Percentiles rank a stretch among this genome's conserved stretches.
Conservation (phyloP, 2,888 invertebrate genomes). For the Ormyrus thymus region DNA sequence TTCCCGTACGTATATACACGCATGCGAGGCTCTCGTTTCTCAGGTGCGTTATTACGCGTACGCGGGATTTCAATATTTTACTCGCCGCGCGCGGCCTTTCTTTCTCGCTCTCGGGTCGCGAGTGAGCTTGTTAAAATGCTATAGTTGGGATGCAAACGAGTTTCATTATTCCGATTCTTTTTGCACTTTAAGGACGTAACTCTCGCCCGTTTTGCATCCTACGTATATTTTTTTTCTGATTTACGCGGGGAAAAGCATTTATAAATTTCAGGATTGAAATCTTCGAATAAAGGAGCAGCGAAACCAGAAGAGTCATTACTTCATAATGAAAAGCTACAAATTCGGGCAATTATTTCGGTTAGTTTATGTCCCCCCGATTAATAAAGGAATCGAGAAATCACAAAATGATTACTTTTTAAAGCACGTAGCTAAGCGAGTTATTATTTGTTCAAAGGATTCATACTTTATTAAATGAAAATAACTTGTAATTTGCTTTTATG, state of each 20-base stretch:
- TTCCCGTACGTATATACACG: not conserved
- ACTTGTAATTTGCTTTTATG: too few relatives aligned
- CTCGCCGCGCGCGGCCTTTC: not conserved
- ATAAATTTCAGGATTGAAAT: not conserved
- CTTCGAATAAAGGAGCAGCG: not conserved
- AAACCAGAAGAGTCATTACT: not conserved
- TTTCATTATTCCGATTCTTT: constrained; percentile 47
- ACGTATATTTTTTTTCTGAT: not conserved
- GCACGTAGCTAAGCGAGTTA: too few relatives aligned
- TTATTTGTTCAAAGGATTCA: too few relatives aligned
- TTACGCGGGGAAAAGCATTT: not conserved
- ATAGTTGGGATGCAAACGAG: constrained; percentile 29
- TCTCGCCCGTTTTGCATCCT: not conserved
- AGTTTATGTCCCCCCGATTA: constrained; percentile 31
- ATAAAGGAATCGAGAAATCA: too few relatives aligned
- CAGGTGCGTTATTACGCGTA: constrained; percentile 31
- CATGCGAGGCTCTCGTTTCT: constrained; percentile 1
- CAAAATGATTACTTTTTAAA: too few relatives aligned
- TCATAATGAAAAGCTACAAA: not conserved
- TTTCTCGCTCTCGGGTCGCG: too few relatives aligned
- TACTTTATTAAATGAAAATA: too few relatives aligned
- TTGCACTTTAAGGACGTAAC: constrained; percentile 1
- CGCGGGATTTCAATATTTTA: constrained; percentile 45
- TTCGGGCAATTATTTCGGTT: constrained; percentile 41
- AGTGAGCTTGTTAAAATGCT: constrained; percentile 37